A percentile compares a stretch with the other conserved stretches of the same genome.
phyloP scores from a whole-genome alignment of 2,797 vertebrate genomes.

The Bovichtus variegatus region DNA sequence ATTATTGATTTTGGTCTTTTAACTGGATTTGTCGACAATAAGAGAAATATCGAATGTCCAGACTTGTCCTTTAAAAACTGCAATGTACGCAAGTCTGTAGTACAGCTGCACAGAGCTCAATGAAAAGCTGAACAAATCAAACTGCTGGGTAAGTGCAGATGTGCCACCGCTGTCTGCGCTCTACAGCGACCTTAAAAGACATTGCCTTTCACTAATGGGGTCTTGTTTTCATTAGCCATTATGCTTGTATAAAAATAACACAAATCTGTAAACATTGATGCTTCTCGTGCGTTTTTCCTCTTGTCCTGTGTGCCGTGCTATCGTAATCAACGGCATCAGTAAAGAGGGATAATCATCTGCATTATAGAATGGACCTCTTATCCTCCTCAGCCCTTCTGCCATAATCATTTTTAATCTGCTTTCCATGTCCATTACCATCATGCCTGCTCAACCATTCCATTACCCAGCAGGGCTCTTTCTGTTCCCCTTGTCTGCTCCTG shows the following conservation, averaged over 20 bases:
- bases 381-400: slow-evolving; percentile 63
- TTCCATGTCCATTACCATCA: slow-evolving; percentile 76
- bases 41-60: not conserved
- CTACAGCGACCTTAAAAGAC: slow-evolving; percentile 3
- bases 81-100: not conserved
- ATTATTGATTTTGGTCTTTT: not conserved
- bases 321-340: slow-evolving; percentile 60
- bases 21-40: not conserved
- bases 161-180: not conserved
- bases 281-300: slow-evolving; percentile 10
- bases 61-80: not conserved
- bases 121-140: not conserved
- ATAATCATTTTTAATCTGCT: slow-evolving; percentile 83
- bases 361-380: slow-evolving; percentile 73
- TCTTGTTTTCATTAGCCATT: slow-evolving; percentile 26
- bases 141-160: not conserved
- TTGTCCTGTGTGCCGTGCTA: slow-evolving; percentile 5
- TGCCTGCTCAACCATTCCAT: slow-evolving; percentile 44
- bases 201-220: not conserved
- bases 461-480: slow-evolving; percentile 40
- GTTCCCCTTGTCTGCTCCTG: slow-evolving; percentile 27
- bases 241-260: slow-evolving; percentile 24
- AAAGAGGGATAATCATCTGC: slow-evolving; percentile 68
- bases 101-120: not conserved
- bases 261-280: slow-evolving; percentile 14